These are phyloP conservation scores for Polyodon spathula DNA, from an alignment of 2,113 vertebrate genomes.

Conservation along the genomic window DNA sequence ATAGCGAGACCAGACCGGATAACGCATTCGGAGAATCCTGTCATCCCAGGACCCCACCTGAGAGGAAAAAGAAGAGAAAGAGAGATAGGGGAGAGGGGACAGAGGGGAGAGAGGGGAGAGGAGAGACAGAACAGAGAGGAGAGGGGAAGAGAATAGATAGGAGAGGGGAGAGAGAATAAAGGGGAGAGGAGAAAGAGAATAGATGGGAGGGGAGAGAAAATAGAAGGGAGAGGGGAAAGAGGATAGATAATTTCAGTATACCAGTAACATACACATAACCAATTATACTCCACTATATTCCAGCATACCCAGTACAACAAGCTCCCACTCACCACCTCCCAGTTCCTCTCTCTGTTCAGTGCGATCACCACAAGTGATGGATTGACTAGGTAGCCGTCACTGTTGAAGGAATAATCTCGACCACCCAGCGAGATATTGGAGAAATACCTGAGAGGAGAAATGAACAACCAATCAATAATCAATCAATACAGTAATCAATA, in stretches of 20 bases:
- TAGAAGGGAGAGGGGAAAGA: no score
- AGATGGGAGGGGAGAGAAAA: no score
- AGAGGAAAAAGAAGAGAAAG: no score
- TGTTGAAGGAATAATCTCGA: constrained; percentile 84
- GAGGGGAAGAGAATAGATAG: neutral
- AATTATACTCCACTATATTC: no score
- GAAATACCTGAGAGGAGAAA: constrained; percentile 70
- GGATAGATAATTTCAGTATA: no score
- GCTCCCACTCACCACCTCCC: constrained; percentile 82
- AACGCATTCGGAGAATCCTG: constrained; percentile 68
- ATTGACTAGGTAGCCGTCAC: constrained; percentile 83
- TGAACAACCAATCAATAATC: no score
- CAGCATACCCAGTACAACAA: constrained; percentile 10
- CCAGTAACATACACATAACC: no score
- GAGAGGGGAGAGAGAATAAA: constrained; percentile 8
- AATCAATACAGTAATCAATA: no score
- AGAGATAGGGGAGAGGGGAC: neutral
- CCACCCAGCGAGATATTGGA: constrained; percentile 86
- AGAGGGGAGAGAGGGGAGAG: neutral
- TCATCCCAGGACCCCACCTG: constrained; percentile 94
- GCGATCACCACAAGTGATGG: constrained; percentile 87
- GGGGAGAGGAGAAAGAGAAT: no score
- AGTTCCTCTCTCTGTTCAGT: constrained; percentile 75
- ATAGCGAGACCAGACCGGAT: constrained; percentile 81
- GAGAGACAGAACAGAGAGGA: neutral